These are phyloP conservation scores for Eremophila alpestris DNA, from an alignment of 2,797 vertebrate genomes.

Conservation along the genomic window DNA sequence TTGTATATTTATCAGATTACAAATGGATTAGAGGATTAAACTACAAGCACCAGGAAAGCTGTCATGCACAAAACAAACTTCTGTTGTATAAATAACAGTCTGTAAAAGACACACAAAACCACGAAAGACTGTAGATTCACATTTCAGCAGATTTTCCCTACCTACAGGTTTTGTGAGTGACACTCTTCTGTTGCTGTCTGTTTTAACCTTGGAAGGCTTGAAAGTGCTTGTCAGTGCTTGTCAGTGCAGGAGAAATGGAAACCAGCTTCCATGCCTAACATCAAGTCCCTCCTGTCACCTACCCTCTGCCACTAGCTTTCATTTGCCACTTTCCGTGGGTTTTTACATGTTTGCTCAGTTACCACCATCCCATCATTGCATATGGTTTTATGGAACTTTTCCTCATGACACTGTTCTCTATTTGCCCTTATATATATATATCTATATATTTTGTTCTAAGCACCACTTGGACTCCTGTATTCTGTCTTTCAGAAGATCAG, in stretches of 20 bases:
- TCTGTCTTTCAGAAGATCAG: background rate
- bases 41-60: background rate
- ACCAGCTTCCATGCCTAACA: background rate
- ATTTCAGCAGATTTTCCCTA: background rate
- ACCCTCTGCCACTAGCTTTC: background rate
- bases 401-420: background rate
- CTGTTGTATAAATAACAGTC: background rate
- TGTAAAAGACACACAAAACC: background rate
- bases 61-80: background rate
- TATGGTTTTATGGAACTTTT: background rate
- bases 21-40: background rate
- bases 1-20: background rate
- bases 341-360: background rate
- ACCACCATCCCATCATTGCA: background rate
- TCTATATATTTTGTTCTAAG: background rate
- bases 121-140: background rate
- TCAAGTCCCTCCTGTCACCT: background rate
- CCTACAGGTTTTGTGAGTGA: background rate
- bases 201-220: background rate
- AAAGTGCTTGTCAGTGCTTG: background rate
- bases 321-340: background rate
- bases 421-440: background rate
- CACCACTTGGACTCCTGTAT: background rate
- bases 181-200: background rate
- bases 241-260: background rate